Evolutionary conservation across 2,888 invertebrate species (phyloP).

Genomic region (Augochlorella aurata): DNA sequence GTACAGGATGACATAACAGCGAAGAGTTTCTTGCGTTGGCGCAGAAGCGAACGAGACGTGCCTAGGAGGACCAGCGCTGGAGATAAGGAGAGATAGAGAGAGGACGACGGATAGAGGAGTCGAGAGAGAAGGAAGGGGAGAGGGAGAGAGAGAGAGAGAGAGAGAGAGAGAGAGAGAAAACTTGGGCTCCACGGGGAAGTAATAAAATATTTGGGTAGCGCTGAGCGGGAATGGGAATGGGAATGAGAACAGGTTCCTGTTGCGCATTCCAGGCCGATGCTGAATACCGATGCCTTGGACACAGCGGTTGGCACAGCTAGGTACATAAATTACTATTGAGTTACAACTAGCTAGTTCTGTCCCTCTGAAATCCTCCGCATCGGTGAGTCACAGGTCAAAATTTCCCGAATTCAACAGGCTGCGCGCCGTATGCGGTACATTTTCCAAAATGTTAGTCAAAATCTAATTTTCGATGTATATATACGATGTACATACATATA

Average conservation of each 20-base stretch:
- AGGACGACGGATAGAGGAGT: slow-evolving; percentile 9
- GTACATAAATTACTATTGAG: slow-evolving; percentile 74
- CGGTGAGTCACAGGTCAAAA: slow-evolving; percentile 57
- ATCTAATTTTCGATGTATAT: too few relatives aligned
- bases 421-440: background rate
- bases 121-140: background rate
- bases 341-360: slow-evolving; percentile 66
- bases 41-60: slow-evolving; percentile 27
- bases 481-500: too few relatives aligned
- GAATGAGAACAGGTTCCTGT: slow-evolving; percentile 77
- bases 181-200: slow-evolving; percentile 69
- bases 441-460: too few relatives aligned
- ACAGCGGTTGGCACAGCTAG: slow-evolving; percentile 70
- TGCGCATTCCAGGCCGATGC: slow-evolving; percentile 76
- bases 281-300: slow-evolving; percentile 72
- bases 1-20: slow-evolving; percentile 61
- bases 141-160: slow-evolving; percentile 17
- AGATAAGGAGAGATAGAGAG: slow-evolving; percentile 20
- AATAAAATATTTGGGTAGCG: slow-evolving; percentile 75
- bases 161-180: slow-evolving; percentile 39
- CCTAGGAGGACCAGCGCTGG: background rate
- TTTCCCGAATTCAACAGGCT: slow-evolving; percentile 11
- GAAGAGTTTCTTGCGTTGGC: slow-evolving; percentile 48
- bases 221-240: slow-evolving; percentile 70
- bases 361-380: slow-evolving; percentile 66